These are phyloP conservation scores for Vidua macroura DNA, from an alignment of 2,113 vertebrate genomes.

Conservation along the genomic window DNA sequence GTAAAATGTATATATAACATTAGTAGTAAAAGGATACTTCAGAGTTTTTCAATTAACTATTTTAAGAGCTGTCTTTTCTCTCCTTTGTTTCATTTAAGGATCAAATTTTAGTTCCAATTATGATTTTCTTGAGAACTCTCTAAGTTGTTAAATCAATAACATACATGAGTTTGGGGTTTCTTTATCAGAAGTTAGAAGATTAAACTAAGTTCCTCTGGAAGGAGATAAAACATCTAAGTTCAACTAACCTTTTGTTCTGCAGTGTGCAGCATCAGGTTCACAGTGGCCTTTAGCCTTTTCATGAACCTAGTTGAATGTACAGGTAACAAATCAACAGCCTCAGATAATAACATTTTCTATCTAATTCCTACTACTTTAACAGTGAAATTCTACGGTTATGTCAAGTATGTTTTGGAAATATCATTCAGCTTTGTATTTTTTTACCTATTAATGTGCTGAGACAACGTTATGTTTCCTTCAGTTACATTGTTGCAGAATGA, in stretches of 20 bases:
- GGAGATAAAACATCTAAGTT: neutral
- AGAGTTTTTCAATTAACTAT: neutral
- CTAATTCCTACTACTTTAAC: neutral
- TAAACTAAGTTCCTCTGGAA: neutral
- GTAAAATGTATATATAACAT: neutral
- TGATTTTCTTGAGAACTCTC: neutral
- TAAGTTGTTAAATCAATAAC: neutral
- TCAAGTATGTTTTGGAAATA: neutral
- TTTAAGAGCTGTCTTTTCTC: neutral
- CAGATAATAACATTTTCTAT: neutral
- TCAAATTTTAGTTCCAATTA: neutral
- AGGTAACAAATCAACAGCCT: neutral
- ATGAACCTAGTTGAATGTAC: neutral
- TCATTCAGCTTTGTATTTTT: neutral
- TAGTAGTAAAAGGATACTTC: neutral
- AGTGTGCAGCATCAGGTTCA: neutral
- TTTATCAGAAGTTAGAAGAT: neutral
- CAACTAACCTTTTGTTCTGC: neutral
- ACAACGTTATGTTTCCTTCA: neutral
- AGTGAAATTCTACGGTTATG: neutral
- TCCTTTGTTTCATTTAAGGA: neutral
- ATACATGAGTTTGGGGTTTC: accelerated
- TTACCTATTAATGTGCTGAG: neutral
- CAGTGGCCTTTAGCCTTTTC: neutral
- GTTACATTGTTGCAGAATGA: neutral